A percentile compares a stretch with the other conserved stretches of the same genome.
These are phyloP conservation scores for Syngnathus scovelli DNA, from an alignment of 2,113 vertebrate species.

Conservation along the genomic window DNA sequence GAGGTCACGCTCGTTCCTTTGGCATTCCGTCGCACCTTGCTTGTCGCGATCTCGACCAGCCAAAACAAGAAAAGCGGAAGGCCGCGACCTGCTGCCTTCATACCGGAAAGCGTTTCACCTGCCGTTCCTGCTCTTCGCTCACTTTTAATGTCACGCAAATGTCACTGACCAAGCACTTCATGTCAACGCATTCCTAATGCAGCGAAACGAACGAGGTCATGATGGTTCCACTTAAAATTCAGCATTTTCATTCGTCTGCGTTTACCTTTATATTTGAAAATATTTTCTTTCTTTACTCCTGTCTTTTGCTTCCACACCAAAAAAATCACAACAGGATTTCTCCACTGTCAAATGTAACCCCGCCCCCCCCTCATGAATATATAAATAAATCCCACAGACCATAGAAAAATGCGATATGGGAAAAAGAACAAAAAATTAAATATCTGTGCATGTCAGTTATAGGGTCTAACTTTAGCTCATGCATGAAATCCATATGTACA, in stretches of 20 bases:
- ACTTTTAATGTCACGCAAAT: slow-evolving; percentile 5
- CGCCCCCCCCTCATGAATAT: too few species aligned
- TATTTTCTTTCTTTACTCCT: too few species aligned
- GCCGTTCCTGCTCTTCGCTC: neutral
- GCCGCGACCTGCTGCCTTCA: neutral
- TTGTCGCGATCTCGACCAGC: neutral
- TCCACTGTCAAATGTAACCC: too few species aligned
- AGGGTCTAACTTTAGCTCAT: neutral
- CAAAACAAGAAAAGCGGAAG: neutral
- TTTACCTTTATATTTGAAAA: too few species aligned
- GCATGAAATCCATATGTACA: neutral
- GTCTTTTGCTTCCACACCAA: too few species aligned
- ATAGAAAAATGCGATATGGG: too few species aligned
- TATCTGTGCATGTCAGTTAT: neutral
- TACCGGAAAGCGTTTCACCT: neutral
- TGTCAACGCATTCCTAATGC: neutral
- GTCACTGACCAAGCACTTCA: neutral
- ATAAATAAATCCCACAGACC: too few species aligned
- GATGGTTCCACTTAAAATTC: neutral
- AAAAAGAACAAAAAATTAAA: neutral
- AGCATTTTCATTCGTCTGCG: too few species aligned
- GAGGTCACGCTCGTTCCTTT: neutral
- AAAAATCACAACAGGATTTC: too few species aligned
- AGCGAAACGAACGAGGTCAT: neutral
- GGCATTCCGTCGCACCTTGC: neutral